Percentiles rank a stretch among this genome's conserved stretches.
These are phyloP conservation scores for Drosophila seguyi DNA, from an alignment of 1,140 invertebrate species.

Conservation along the genomic window DNA sequence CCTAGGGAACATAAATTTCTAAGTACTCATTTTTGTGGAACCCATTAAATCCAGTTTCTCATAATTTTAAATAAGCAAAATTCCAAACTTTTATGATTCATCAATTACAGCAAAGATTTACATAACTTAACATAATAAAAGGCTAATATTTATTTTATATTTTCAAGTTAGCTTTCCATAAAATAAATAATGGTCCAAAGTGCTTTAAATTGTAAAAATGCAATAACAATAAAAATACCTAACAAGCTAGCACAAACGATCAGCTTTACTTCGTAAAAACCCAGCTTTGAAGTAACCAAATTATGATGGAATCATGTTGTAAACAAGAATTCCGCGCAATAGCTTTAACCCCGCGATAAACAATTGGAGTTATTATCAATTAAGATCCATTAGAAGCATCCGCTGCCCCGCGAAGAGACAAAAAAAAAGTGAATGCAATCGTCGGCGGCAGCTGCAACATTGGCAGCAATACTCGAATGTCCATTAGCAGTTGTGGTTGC, in stretches of 20 bases:
- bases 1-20: too few species aligned
- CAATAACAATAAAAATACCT: slow-evolving; percentile 9
- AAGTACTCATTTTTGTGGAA: not conserved
- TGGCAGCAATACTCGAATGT: slow-evolving; percentile 38
- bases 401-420: slow-evolving; percentile 3
- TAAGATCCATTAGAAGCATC: slow-evolving; percentile 40
- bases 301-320: slow-evolving; percentile 10
- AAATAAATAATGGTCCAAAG: not conserved
- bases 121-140: not conserved
- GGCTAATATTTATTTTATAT: not conserved
- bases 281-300: not conserved
- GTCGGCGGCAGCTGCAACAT: slow-evolving; percentile 20
- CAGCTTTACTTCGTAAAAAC: too few species aligned
- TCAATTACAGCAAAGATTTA: not conserved
- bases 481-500: slow-evolving; percentile 53
- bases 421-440: slow-evolving; percentile 58
- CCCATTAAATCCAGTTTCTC: not conserved
- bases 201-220: not conserved
- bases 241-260: not conserved
- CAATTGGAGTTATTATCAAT: slow-evolving; percentile 48
- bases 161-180: not conserved
- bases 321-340: slow-evolving; percentile 24
- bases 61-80: not conserved
- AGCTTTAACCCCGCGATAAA: slow-evolving; percentile 6
- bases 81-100: not conserved